These are phyloP conservation scores for Actenoides hombroni DNA, from an alignment of 2,113 vertebrate species.

Conservation along the genomic window DNA sequence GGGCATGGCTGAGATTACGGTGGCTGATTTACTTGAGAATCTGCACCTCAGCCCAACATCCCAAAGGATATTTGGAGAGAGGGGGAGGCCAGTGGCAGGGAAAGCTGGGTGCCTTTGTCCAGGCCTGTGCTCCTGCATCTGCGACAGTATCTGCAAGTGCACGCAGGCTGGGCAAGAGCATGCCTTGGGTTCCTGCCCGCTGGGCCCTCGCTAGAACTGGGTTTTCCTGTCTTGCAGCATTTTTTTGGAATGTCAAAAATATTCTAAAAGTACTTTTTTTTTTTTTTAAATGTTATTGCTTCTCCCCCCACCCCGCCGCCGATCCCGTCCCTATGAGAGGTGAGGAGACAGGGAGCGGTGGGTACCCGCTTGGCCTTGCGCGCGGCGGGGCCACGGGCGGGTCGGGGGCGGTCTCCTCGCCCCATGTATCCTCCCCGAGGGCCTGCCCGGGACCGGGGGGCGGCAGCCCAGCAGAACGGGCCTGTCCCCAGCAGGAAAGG, in stretches of 20 bases:
- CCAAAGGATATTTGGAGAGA: too few species aligned
- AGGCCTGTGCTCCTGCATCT: background rate
- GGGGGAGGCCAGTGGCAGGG: too few species aligned
- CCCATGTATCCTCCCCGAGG: too few species aligned
- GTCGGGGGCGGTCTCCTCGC: background rate
- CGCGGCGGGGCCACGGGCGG: accelerated
- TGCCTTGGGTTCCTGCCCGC: background rate
- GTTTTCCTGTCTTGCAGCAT: slow-evolving; percentile 51
- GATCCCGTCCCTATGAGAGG: background rate
- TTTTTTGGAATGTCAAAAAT: slow-evolving; percentile 20
- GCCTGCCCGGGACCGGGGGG: background rate
- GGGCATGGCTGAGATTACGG: background rate
- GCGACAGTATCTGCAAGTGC: background rate
- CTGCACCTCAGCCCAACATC: background rate
- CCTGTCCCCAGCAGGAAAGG: too few species aligned
- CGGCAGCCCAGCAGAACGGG: background rate
- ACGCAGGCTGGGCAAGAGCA: background rate
- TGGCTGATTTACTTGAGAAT: background rate
- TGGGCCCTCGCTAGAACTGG: background rate
- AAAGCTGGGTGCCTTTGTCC: accelerated
- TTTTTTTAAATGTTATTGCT: background rate
- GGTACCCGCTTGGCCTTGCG: too few species aligned
- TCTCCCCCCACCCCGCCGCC: background rate
- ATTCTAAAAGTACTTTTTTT: background rate
- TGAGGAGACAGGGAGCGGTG: background rate